These are phyloP conservation scores for Octopus sinensis DNA, from an alignment of 1,140 invertebrate species.

Conservation along the genomic window DNA sequence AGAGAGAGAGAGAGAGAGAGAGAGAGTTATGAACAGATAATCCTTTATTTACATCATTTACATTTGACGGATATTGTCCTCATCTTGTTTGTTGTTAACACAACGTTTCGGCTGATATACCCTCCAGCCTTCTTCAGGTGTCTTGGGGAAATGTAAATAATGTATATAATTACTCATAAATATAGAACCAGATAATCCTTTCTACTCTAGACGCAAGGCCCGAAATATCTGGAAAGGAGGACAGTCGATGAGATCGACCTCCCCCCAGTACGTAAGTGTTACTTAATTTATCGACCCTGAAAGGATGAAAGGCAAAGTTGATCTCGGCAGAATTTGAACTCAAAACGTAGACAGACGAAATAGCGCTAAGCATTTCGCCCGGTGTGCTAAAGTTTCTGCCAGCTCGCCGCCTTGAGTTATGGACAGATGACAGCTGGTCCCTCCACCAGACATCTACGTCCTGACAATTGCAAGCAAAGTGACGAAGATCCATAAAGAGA, in stretches of 20 bases:
- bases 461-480: slow-evolving; percentile 30
- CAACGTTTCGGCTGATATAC: not conserved
- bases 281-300: no score
- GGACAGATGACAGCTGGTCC: slow-evolving; percentile 38
- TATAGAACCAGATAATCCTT: slow-evolving; percentile 18
- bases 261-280: no score
- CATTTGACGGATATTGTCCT: slow-evolving; percentile 5
- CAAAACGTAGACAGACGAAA: no score
- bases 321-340: no score
- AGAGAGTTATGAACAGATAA: slow-evolving; percentile 12
- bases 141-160: not conserved
- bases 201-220: no score
- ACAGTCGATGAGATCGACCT: no score
- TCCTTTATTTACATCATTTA: not conserved
- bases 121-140: not conserved
- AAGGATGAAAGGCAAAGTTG: no score
- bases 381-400: no score
- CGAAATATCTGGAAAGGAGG: no score
- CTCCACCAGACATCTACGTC: slow-evolving; percentile 17
- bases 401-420: slow-evolving; percentile 16
- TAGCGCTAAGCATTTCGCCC: no score
- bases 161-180: slow-evolving; percentile 25
- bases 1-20: slow-evolving; percentile 13
- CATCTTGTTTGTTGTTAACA: no score
- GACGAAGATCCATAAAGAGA: slow-evolving; percentile 33